Evolutionary conservation across 2,113 vertebrate species (phyloP).

Genomic region (Odocoileus virginianus): DNA sequence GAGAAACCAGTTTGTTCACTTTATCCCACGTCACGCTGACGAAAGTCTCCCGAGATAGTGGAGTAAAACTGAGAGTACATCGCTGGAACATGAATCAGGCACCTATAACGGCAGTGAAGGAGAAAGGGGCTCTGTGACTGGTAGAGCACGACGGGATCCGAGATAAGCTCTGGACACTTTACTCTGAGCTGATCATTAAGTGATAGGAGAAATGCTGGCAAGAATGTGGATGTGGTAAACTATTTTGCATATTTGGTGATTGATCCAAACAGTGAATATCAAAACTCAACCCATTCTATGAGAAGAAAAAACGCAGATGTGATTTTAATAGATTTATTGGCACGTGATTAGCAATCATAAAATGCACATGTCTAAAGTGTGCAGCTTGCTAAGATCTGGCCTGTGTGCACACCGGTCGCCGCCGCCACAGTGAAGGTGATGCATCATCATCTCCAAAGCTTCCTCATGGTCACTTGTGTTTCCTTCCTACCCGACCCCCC

Average conservation of each 20-base stretch:
- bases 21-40: not conserved
- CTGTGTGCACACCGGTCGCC: accelerated
- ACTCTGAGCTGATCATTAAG: not conserved
- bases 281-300: not conserved
- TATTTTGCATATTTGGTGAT: not conserved
- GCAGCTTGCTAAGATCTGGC: not conserved
- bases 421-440: accelerated
- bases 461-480: accelerated
- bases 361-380: not conserved
- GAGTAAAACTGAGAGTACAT: accelerated
- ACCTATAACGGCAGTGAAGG: accelerated
- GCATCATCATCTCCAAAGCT: accelerated
- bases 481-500: accelerated
- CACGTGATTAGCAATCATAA: not conserved
- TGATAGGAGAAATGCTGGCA: not conserved
- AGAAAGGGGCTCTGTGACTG: not conserved
- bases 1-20: not conserved
- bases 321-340: not conserved
- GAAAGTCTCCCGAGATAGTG: not conserved
- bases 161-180: not conserved
- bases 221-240: not conserved
- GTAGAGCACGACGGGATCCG: accelerated
- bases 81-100: not conserved
- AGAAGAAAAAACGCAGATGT: not conserved
- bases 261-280: not conserved